Percentiles rank a stretch among this genome's conserved stretches.
Conservation (phyloP, 2,797 vertebrate genomes). For the Babyrousa celebensis region DNA sequence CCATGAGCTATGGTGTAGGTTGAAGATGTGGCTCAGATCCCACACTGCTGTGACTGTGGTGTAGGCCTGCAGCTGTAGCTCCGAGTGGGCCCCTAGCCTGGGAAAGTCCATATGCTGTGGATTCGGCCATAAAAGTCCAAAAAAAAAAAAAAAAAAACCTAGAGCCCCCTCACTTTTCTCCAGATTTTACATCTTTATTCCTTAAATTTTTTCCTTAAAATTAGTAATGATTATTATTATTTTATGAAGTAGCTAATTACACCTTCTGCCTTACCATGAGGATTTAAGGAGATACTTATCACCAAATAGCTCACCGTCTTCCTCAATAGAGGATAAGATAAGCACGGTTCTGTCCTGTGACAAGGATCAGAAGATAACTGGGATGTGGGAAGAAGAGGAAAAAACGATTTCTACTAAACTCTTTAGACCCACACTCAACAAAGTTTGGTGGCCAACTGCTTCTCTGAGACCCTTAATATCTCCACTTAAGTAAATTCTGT, state of each 20-base stretch:
- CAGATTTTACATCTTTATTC: conserved; percentile 30
- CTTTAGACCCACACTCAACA: not conserved
- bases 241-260: conserved; percentile 8
- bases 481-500: not conserved
- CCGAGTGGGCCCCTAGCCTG: too few relatives aligned
- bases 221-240: conserved; percentile 7
- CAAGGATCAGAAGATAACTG: not conserved
- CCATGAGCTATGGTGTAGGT: too few relatives aligned
- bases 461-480: not conserved
- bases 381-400: not conserved
- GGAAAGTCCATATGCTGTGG: too few relatives aligned
- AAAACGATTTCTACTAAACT: conserved; percentile 30
- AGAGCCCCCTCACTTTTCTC: not conserved
- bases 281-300: conserved; percentile 28
- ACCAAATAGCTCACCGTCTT: not conserved
- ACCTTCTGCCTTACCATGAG: not conserved
- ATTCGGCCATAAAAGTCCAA: too few relatives aligned
- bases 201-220: conserved; percentile 53
- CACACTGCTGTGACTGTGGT: too few relatives aligned
- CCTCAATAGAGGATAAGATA: not conserved
- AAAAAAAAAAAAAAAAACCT: too few relatives aligned
- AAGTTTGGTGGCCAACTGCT: not conserved
- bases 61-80: too few relatives aligned
- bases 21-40: too few relatives aligned
- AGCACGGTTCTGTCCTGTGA: not conserved